A percentile compares a stretch with the other conserved stretches of the same genome.
These are phyloP conservation scores for Tadarida brasiliensis DNA, from an alignment of 2,797 vertebrate species.

Conservation along the genomic window DNA sequence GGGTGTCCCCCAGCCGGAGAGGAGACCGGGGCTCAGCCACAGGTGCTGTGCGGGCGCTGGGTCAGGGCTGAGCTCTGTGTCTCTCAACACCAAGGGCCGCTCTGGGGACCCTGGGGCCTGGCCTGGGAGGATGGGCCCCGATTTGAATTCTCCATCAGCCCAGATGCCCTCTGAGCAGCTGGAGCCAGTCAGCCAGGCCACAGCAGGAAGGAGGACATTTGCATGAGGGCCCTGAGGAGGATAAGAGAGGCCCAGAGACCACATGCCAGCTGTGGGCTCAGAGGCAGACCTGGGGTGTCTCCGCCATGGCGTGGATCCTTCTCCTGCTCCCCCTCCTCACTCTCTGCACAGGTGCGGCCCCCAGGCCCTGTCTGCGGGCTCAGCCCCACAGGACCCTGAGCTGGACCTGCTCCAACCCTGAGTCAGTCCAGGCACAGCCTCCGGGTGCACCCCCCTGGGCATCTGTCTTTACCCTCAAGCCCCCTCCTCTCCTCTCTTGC, in stretches of 20 bases:
- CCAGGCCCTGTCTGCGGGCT: neutral
- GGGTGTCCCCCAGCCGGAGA: too few species aligned
- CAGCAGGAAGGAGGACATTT: neutral
- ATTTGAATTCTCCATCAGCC: neutral
- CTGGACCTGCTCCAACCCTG: fast-evolving
- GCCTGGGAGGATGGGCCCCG: neutral
- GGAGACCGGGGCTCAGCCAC: neutral
- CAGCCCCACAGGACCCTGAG: fast-evolving
- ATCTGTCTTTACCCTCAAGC: neutral
- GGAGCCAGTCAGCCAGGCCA: neutral
- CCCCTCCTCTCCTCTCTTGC: neutral
- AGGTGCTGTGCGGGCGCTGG: too few species aligned
- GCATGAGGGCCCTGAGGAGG: neutral
- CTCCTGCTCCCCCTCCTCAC: neutral
- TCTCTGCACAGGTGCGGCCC: neutral
- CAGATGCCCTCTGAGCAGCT: neutral
- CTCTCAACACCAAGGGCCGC: neutral
- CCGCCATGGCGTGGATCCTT: neutral
- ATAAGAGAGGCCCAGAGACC: neutral
- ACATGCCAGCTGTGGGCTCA: neutral
- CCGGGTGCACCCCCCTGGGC: fast-evolving
- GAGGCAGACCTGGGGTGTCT: fast-evolving
- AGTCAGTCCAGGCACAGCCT: neutral
- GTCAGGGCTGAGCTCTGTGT: too few species aligned
- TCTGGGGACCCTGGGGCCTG: neutral